Evolutionary conservation across 2,888 invertebrate species (phyloP), one percentile per base, ranked within the genome.

Genomic region (Sphaerophoria taeniata): DNA sequence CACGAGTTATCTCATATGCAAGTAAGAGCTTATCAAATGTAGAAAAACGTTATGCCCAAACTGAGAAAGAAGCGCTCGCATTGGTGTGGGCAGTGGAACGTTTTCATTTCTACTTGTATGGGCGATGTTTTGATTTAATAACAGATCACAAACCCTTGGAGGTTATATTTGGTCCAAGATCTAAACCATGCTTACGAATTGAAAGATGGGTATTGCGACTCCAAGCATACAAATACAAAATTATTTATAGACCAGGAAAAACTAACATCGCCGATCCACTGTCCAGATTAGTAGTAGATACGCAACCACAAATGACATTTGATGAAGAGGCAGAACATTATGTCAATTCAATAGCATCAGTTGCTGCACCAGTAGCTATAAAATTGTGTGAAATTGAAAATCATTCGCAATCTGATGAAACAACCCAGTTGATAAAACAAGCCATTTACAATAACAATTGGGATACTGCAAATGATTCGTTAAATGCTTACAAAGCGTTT

Each of bases 1-100:
- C 45, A 11, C 11, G 51, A 51, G 5, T 51, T 4, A 51, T 24
- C 5, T 51, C 24, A 11, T 51, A 51, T 5, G 51, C 51, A 51
- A 51, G 12, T 24, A 12, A 12, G 2, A 51, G 51, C 12, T 24
- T 51, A 4, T 12, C 51, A 4, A 24, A 24, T 11, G 51, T 51
- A 9, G 51, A 51, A 24, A 51, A 12, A 9, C 45, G 45, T 4
- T 45, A 51, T 24, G 16, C 9, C 24, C 4, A 3, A 51, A 31
- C 12, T 1, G 86, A 87, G 45, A 87, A 88, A 67, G 83, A 83
- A 71, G 49, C 83, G 3, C 31, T 87, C 2, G 79, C 39, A 7
- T 7, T 39, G 6, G 39, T 39, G 6, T 39, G 39, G 39, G 39
- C 39, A 7, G 39, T 39, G 39, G 9, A 39, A 39, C 9, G 9